phyloP scores from a whole-genome alignment of 2,797 vertebrate genomes.

The Anas acuta region DNA sequence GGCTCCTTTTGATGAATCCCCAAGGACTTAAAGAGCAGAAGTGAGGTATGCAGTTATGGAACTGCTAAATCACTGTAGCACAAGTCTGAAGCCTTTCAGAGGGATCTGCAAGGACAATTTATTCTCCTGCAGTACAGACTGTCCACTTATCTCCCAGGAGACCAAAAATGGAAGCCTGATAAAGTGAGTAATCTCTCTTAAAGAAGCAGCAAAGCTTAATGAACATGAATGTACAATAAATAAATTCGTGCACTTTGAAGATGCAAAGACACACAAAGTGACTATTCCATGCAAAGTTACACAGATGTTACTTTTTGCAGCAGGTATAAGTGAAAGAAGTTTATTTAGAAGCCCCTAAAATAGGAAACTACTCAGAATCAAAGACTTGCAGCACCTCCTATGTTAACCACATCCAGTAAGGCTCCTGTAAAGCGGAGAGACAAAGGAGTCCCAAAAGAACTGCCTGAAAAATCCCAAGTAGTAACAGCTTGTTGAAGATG shows the following conservation, averaged over 20 bases:
- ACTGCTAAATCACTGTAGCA: not conserved
- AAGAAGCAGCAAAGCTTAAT: not conserved
- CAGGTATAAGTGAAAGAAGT: not conserved
- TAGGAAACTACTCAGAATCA: not conserved
- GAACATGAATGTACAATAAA: not conserved
- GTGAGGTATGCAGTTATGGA: not conserved
- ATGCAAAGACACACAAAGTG: not conserved
- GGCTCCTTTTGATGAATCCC: slow-evolving; percentile 10
- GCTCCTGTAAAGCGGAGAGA: not conserved
- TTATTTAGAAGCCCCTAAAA: not conserved
- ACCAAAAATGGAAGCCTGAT: not conserved
- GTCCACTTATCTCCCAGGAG: not conserved
- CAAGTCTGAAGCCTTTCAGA: not conserved
- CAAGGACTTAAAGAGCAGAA: not conserved
- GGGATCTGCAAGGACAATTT: not conserved
- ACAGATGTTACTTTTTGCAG: not conserved
- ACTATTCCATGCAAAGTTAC: not conserved
- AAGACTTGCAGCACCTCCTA: not conserved
- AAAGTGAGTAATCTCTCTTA: not conserved
- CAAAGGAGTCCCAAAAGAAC: not conserved
- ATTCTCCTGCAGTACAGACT: not conserved
- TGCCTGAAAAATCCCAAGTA: not conserved
- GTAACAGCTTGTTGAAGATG: not conserved
- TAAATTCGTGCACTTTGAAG: not conserved
- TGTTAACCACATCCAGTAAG: not conserved